Percentiles rank a stretch among this genome's conserved stretches.
Evolutionary conservation across 2,888 invertebrate genomes (phyloP).

Genomic region (Hanleya hanleyi): DNA sequence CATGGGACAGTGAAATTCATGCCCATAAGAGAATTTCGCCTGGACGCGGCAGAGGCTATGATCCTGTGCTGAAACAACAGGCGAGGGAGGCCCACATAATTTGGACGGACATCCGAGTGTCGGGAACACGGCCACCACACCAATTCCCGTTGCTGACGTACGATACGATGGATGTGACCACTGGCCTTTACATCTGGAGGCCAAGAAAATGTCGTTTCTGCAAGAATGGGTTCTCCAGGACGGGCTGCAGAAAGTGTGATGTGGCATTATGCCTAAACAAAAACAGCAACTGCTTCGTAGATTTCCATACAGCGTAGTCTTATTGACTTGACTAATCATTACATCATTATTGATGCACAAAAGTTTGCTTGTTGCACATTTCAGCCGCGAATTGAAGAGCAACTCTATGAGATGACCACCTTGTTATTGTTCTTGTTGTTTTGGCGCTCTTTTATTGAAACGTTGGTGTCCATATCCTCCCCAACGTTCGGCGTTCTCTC

Average conservation of each 20-base stretch:
- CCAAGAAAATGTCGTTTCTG: neutral
- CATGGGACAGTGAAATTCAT: neutral
- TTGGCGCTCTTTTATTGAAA: too few relatives aligned
- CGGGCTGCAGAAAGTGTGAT: neutral
- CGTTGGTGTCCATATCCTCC: too few relatives aligned
- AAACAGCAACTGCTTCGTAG: neutral
- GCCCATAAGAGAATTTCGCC: neutral
- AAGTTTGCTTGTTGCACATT: too few relatives aligned
- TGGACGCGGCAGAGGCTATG: neutral
- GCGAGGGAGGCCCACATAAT: neutral
- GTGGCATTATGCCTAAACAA: neutral
- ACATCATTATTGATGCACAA: too few relatives aligned
- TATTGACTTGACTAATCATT: too few relatives aligned
- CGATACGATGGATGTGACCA: neutral
- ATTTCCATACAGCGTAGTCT: neutral
- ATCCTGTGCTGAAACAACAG: neutral
- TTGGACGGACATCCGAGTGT: neutral
- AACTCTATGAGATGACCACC: too few relatives aligned
- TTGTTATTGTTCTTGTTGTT: too few relatives aligned
- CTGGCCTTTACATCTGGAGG: neutral
- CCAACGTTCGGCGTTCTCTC: too few relatives aligned
- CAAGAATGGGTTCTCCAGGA: neutral
- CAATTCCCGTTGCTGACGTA: slow-evolving; percentile 2
- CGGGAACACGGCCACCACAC: neutral
- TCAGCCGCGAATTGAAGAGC: too few relatives aligned